These are phyloP conservation scores for Phocides pigmalion DNA, from an alignment of 1,140 invertebrate genomes.

Conservation along the genomic window DNA sequence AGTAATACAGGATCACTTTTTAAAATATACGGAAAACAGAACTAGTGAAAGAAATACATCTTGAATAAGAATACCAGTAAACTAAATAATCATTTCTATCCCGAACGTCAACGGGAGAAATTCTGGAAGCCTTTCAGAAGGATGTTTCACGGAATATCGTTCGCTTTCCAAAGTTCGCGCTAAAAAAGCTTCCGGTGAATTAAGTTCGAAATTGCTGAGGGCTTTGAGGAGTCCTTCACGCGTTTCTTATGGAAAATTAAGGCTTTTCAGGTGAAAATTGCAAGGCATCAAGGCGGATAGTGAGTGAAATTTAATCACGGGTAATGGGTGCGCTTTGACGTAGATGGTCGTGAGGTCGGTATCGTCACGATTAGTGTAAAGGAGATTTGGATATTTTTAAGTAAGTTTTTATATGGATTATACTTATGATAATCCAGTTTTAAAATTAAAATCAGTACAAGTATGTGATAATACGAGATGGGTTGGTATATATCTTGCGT, in stretches of 20 bases:
- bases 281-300: slow-evolving; percentile 52
- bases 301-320: slow-evolving; percentile 62
- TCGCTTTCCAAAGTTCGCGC: slow-evolving; percentile 24
- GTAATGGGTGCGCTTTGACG: slow-evolving; percentile 45
- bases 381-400: background rate
- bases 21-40: too few species aligned
- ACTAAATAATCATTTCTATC: background rate
- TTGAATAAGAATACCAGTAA: background rate
- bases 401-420: too few species aligned
- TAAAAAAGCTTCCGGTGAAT: slow-evolving; percentile 50
- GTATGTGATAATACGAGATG: too few species aligned
- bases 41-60: background rate
- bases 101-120: background rate
- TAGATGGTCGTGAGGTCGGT: slow-evolving; percentile 6
- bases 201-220: slow-evolving; percentile 50
- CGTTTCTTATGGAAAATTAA: slow-evolving; percentile 68
- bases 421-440: too few species aligned
- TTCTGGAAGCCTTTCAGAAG: slow-evolving; percentile 16
- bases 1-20: too few species aligned
- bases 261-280: slow-evolving; percentile 68
- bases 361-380: slow-evolving; percentile 24
- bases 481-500: too few species aligned
- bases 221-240: slow-evolving; percentile 44
- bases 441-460: too few species aligned
- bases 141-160: slow-evolving; percentile 14